Evolutionary conservation across 1,140 invertebrate species (phyloP), one percentile per base, ranked within the genome.

Genomic region (Lasioglossum baleicum): DNA sequence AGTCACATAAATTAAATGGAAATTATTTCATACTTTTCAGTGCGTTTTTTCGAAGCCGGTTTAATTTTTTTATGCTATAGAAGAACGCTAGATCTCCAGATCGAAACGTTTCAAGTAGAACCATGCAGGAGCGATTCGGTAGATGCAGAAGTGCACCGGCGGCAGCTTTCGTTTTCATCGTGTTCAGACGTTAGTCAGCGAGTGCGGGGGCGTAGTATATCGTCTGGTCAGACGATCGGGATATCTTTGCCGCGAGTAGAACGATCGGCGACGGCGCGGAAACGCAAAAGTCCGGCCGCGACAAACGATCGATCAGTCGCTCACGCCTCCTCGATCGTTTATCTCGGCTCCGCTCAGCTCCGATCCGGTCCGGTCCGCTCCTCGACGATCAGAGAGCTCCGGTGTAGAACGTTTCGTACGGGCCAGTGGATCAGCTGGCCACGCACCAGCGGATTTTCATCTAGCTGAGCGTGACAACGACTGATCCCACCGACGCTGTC

Each of bases 401-500:
- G 35, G 35, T 35, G 35, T 35, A 35, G 35, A 15, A 11, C 63
- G 63, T 65, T 22, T 58, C 68, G 67, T 35, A 35, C 76, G 75
- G 44, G 60, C 51, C 75, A 51, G 58, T 67, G 71, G 67, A 84
- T 85, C 84, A 85, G 83, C 84, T 84, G 79, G 70, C 58, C 53
- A 75, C 44, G 73, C 79, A 81, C 67, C 70, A 77, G 73, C 66
- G 64, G 75, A 82, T 81, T 71, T 75, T 64, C 70, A 56, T 63
- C 82, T 69, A 35, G 68, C 83, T 40, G 26, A 82, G 80, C 84
- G 80, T 85, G 83, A 86, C 84, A 86, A 73, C 72, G 83, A 85
- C 82, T 64, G 83, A 86, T 85, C 82, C 71, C 48, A 5, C 44
- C 53, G 63, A 48, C 63, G 31, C 80, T 80, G 83, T 82, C 80